phyloP scores from a whole-genome alignment of 2,888 invertebrate species.

The Mechanitis messenoides region DNA sequence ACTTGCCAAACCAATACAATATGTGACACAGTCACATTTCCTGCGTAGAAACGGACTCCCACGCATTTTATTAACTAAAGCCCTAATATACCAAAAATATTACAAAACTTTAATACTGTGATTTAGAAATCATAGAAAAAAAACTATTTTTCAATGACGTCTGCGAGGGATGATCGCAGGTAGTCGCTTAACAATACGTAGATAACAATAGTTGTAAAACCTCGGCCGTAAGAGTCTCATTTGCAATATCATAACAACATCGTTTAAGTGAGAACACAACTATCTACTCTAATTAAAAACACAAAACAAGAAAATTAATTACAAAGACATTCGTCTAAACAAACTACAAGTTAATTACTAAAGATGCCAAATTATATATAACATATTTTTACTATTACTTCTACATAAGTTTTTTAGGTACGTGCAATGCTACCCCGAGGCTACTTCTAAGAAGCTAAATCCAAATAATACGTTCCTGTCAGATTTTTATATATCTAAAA shows the following conservation, averaged over 20 bases:
- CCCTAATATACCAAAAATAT: slow-evolving; percentile 33
- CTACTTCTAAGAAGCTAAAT: too few species aligned
- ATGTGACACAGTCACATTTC: slow-evolving; percentile 45
- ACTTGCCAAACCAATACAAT: slow-evolving; percentile 52
- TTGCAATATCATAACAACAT: background rate
- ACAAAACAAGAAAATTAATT: too few species aligned
- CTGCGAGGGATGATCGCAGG: slow-evolving; percentile 34
- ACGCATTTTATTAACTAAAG: slow-evolving; percentile 16
- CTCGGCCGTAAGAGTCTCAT: background rate
- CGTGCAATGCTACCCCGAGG: too few species aligned
- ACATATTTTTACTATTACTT: too few species aligned
- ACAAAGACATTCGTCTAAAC: too few species aligned
- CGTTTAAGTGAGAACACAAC: too few species aligned
- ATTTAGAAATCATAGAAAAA: slow-evolving; percentile 54
- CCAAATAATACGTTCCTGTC: too few species aligned
- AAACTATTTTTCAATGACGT: slow-evolving; percentile 30
- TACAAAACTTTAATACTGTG: slow-evolving; percentile 49
- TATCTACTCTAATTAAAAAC: too few species aligned
- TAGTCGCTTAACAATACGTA: slow-evolving; percentile 23
- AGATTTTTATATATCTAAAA: too few species aligned
- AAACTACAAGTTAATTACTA: too few species aligned
- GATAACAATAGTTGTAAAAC: background rate
- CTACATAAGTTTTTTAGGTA: too few species aligned
- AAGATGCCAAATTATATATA: too few species aligned
- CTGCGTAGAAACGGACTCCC: slow-evolving; percentile 71